These are phyloP conservation scores for Actenoides lindsayi DNA, from an alignment of 2,113 vertebrate species.

Conservation along the genomic window DNA sequence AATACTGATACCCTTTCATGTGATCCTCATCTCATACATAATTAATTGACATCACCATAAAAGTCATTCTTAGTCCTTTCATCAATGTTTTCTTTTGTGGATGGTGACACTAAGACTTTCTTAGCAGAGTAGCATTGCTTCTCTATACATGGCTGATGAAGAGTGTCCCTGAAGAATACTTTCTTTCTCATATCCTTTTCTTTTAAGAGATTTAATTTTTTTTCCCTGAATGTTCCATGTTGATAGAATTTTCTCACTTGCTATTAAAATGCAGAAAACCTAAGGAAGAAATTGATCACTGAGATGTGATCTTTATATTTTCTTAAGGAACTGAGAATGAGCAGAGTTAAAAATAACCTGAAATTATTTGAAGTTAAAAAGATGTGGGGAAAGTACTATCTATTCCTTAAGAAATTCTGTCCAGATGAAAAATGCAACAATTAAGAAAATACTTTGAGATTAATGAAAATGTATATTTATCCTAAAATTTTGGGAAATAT, in stretches of 20 bases:
- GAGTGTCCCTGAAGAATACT: not conserved
- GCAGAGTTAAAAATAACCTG: not conserved
- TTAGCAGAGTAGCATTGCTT: not conserved
- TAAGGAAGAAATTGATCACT: not conserved
- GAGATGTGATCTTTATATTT: not conserved
- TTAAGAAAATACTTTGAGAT: not conserved
- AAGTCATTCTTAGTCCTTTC: not conserved
- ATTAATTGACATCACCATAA: conserved; percentile 21
- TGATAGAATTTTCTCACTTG: not conserved
- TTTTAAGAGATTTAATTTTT: not conserved
- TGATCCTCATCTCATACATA: not conserved
- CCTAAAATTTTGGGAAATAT: not conserved
- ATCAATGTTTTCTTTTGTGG: not conserved
- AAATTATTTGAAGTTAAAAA: not conserved
- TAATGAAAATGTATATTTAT: not conserved
- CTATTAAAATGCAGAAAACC: not conserved
- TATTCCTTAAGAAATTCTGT: not conserved
- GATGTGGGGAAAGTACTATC: not conserved
- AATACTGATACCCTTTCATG: not conserved
- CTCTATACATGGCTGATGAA: not conserved
- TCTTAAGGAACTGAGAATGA: not conserved
- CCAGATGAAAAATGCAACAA: not conserved
- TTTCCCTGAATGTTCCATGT: not conserved
- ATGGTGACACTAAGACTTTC: not conserved
- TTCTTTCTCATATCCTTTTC: not conserved